Conservation (phyloP, 2,888 invertebrate species). For the Lasioglossum figueresi region DNA sequence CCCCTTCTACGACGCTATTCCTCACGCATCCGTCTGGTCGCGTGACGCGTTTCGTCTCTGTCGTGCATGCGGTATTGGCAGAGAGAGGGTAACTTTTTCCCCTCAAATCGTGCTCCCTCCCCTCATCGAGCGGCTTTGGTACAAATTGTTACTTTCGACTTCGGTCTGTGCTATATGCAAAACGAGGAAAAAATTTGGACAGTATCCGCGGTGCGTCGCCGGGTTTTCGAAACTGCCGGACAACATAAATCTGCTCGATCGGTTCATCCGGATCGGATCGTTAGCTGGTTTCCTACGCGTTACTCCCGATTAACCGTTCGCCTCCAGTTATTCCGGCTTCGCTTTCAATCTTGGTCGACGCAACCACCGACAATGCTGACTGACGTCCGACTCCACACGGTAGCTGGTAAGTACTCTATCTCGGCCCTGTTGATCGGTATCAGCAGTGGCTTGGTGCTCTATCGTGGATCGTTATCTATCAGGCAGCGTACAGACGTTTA, state of each 20-base stretch:
- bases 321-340: slow-evolving; percentile 56
- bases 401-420: slow-evolving; percentile 65
- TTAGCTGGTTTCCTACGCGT: slow-evolving; percentile 43
- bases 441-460: slow-evolving; percentile 31
- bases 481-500: slow-evolving; percentile 43
- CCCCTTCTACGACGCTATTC: no score
- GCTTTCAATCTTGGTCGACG: slow-evolving; percentile 66
- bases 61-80: no score
- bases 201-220: background rate
- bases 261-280: slow-evolving; percentile 41
- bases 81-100: no score
- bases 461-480: slow-evolving; percentile 64
- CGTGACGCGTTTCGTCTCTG: no score
- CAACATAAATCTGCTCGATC: slow-evolving; percentile 35
- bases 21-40: no score
- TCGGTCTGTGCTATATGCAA: background rate
- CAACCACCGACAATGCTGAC: slow-evolving; percentile 48
- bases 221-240: slow-evolving; percentile 19
- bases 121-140: no score
- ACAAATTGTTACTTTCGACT: no score
- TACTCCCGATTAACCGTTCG: slow-evolving; percentile 60
- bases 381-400: slow-evolving; percentile 59
- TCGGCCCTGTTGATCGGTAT: slow-evolving; percentile 63
- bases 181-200: background rate
- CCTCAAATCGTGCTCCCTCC: no score